Base-by-base conservation (phyloP, 92 coral and sea anemone species). In the Palythoa heliodiscus region DNA sequence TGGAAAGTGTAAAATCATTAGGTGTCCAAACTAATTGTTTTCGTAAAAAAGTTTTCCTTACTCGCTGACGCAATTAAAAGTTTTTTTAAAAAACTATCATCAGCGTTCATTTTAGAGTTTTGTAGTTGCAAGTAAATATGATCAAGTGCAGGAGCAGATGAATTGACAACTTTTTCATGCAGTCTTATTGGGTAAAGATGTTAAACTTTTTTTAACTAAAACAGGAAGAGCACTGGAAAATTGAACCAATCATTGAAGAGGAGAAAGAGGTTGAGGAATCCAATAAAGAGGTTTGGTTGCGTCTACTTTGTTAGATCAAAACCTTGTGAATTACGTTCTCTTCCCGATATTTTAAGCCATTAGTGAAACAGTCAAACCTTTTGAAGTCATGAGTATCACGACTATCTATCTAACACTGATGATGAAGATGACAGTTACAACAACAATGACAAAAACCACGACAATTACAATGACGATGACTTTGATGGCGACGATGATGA, bases 221-320 rank as follows among this genome's bases (percentile, higher is more conserved):
- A 22, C 71, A 96, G 98, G 98, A 96, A 71, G 98, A 96, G 66
- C 98, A 96, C 85, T 96, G 98, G 98, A 96, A 94, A 71, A 90
- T 96, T 17, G 98, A 96, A 72, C 90, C 94, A 16, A 94, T 96
- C 73, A 87, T 96, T 20, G 88, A 84, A 37, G 98, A 94, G 47
- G 95, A 92, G 86, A 86, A 95, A 57, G 94, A 90, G 68, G 89
- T 91, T 58, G 98, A 96, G 17, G 92, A 88, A 76, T 84, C 85
- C 11, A 87, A 91, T 53, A 70, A 84, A 76, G 98, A 89, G 2
- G 93, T 91, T n/a, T 66, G 38, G 71, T 19, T 40, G 24, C 38
- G 14, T 25, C 14, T 66, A 40, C 3, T 5, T 23, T 63, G 35
- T 17, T 4, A 52, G 19, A 17, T 23, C 7, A 14, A 53, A 73